Evolutionary conservation across 2,888 invertebrate species (phyloP).

Genomic region (Scaptomyza reducta): DNA sequence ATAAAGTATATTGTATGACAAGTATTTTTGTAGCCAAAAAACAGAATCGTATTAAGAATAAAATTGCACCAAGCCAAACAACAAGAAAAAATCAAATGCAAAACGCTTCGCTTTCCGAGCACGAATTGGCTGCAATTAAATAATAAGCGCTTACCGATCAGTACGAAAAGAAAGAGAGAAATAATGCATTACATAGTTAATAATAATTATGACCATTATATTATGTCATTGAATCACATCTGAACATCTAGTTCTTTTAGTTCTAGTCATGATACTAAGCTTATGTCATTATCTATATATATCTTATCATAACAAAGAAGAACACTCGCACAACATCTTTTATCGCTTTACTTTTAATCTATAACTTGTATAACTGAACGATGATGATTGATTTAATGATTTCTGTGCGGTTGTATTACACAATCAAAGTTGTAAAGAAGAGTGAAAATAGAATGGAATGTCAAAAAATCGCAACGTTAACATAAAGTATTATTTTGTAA

Average conservation of each 20-base stretch:
- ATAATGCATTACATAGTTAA: slow-evolving; percentile 50
- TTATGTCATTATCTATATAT: slow-evolving; percentile 20
- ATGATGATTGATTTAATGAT: slow-evolving; percentile 19
- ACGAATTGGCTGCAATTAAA: slow-evolving; percentile 57
- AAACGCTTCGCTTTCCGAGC: slow-evolving; percentile 67
- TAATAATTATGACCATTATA: slow-evolving; percentile 18
- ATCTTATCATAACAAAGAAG: slow-evolving; percentile 12
- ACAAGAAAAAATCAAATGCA: slow-evolving; percentile 43
- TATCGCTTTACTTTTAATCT: slow-evolving; percentile 5
- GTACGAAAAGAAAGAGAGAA: slow-evolving; percentile 47
- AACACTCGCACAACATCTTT: slow-evolving; percentile 42
- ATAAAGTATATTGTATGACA: slow-evolving; percentile 41
- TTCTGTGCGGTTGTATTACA: slow-evolving; percentile 39
- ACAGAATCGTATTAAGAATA: slow-evolving; percentile 4
- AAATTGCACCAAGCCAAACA: slow-evolving; percentile 70
- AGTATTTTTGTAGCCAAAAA: slow-evolving; percentile 70
- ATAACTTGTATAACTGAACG: slow-evolving; percentile 18
- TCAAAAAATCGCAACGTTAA: slow-evolving; percentile 20
- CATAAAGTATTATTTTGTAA: slow-evolving; percentile 73
- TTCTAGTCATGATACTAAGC: slow-evolving; percentile 46
- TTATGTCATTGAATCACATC: slow-evolving; percentile 25
- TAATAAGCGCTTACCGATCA: slow-evolving; percentile 73
- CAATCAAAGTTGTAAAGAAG: slow-evolving; percentile 41
- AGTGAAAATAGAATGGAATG: slow-evolving; percentile 25
- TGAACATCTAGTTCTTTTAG: slow-evolving; percentile 32